phyloP scores from a whole-genome alignment of 2,888 invertebrate species.

The Sphaerophoria taeniata region DNA sequence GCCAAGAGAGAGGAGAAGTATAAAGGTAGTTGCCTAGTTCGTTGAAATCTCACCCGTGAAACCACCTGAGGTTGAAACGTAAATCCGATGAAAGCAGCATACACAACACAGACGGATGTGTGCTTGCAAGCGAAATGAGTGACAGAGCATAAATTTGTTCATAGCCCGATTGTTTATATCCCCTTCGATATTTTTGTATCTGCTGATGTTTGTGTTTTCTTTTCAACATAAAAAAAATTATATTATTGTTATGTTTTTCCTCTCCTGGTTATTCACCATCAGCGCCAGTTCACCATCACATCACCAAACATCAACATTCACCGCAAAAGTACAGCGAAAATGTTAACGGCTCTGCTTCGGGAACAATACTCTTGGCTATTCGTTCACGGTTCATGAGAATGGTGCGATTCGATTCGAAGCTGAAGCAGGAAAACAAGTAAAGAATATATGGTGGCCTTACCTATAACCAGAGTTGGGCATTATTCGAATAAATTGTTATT shows the following conservation, averaged over 20 bases:
- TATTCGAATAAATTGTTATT: no score
- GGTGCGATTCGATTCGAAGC: conserved; percentile 20
- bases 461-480: no score
- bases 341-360: conserved; percentile 40
- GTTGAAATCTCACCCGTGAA: conserved; percentile 72
- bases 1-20: not conserved
- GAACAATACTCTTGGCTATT: conserved; percentile 60
- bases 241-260: conserved; percentile 58
- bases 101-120: conserved; percentile 62
- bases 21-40: conserved; percentile 11
- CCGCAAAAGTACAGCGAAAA: conserved; percentile 47
- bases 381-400: conserved; percentile 48
- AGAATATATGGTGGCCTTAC: conserved; percentile 3
- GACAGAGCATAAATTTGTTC: conserved; percentile 71
- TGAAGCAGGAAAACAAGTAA: not conserved
- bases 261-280: conserved; percentile 43
- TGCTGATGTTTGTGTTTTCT: conserved; percentile 56
- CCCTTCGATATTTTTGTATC: conserved; percentile 53
- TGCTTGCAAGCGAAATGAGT: conserved; percentile 69
- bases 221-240: conserved; percentile 25
- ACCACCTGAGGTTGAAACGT: conserved; percentile 74
- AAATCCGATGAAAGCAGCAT: conserved; percentile 58
- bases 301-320: not conserved
- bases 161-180: conserved; percentile 51
- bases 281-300: not conserved